These are phyloP conservation scores for Turnix velox DNA, from an alignment of 2,113 vertebrate species.

Conservation along the genomic window DNA sequence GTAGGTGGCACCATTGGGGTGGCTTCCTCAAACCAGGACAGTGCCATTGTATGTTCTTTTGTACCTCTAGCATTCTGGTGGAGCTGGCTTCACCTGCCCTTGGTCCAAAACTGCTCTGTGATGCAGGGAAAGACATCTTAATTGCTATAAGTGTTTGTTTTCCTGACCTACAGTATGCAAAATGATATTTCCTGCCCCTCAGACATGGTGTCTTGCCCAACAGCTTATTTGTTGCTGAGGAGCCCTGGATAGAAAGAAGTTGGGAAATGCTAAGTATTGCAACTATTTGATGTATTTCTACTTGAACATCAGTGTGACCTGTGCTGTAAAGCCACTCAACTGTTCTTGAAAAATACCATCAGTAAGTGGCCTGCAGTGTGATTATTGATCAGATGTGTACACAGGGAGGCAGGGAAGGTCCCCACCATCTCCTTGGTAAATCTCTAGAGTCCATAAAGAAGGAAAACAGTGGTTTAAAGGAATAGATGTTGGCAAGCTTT, in stretches of 20 bases:
- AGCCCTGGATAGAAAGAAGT: neutral
- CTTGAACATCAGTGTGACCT: neutral
- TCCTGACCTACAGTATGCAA: neutral
- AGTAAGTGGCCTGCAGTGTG: neutral
- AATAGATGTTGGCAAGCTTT: neutral
- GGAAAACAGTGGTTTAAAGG: neutral
- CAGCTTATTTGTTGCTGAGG: neutral
- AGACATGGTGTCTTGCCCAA: neutral
- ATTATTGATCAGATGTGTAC: neutral
- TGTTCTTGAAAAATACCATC: slow-evolving; percentile 7
- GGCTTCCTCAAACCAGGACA: neutral
- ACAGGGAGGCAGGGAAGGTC: neutral
- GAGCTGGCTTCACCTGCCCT: neutral
- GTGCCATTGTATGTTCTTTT: neutral
- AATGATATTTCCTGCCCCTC: neutral
- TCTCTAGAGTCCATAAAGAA: neutral
- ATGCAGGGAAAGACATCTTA: neutral
- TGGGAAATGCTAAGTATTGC: neutral
- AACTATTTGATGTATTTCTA: neutral
- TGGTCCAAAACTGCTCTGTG: neutral
- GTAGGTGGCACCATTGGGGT: too few species aligned
- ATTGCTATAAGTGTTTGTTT: neutral
- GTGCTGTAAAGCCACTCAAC: neutral
- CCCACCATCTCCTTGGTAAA: neutral
- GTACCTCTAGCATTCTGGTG: neutral